These are phyloP conservation scores for Zeugodacus cucurbitae DNA, from an alignment of 1,140 invertebrate species.

Conservation along the genomic window DNA sequence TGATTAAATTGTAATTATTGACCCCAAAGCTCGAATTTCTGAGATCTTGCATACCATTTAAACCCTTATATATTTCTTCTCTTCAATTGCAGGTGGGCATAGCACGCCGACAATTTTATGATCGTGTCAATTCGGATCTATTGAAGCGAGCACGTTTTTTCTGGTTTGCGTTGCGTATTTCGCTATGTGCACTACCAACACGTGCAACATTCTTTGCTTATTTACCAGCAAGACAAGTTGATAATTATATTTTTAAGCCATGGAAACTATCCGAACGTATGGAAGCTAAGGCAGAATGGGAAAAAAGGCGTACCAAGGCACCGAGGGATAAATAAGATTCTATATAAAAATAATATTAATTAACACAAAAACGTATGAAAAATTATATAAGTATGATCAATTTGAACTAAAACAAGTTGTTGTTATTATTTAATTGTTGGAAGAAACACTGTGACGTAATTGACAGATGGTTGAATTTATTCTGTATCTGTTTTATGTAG, in stretches of 20 bases:
- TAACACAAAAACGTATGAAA: not conserved
- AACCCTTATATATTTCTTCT: not conserved
- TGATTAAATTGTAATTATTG: no score
- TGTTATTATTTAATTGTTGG: not conserved
- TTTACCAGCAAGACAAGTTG: conserved; percentile 51
- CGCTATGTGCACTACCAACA: conserved; percentile 47
- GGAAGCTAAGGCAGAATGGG: not conserved
- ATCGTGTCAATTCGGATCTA: conserved; percentile 49
- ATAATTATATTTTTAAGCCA: conserved; percentile 49
- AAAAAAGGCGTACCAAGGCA: not conserved
- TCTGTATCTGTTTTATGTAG: no score
- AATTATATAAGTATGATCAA: not conserved
- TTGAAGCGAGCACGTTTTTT: conserved; percentile 36
- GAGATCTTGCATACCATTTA: no score
- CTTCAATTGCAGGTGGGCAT: conserved; percentile 44
- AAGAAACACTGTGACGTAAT: not conserved
- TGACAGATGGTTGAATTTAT: not conserved
- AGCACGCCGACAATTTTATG: conserved; percentile 43
- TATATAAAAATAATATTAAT: not conserved
- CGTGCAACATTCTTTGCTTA: conserved; percentile 58
- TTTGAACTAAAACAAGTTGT: not conserved
- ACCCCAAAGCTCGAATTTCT: no score
- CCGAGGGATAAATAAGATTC: not conserved
- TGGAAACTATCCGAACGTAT: conserved; percentile 48
- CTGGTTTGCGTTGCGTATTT: conserved; percentile 53